Evolutionary conservation across 2,113 vertebrate genomes (phyloP), one percentile per base, ranked within the genome.

Genomic region (Athene noctua): DNA sequence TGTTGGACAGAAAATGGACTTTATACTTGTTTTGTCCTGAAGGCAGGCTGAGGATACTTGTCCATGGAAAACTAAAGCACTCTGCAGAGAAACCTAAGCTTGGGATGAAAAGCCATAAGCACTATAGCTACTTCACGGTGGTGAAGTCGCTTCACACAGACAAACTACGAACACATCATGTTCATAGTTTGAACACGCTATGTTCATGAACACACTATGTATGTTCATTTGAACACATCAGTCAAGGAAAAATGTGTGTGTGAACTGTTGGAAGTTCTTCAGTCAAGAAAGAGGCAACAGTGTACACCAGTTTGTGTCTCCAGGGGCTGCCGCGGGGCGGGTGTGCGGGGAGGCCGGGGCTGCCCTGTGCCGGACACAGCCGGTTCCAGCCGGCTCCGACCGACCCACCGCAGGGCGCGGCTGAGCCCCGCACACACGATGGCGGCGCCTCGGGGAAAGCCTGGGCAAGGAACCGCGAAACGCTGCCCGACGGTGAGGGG

Each of bases 391-490:
- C 3, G 5, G 32, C 42, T 52, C 36, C 27, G 32, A 6, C 5
- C 0, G 0, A 25, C 23, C 46, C 66, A 32, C 8, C 2, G 2
- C 40, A 22, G 67, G n/a, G 22, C 32, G 22, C 2, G 3, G 51
- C 75, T 25, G 46, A 34, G 61, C 46, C 49, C 49, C 1, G 1
- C 1, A 4, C 70, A 10, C 44, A 9, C 0, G 0, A 3, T 22
- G 17, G 49, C 1, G 1, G 16, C 2, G 2, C 27, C 6, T 7
- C 44, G 0, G 38, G 38, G 38, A 30, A 2, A 66, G 13, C 6
- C 11, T 13, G 13, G 6, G 9, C 8, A 1, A 47, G 30, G 10
- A 6, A 65, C 32, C 27, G 25, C 27, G 80, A 30, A 89, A 15
- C 0, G 2, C 20, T 54, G 38, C 38, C 38, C 38, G 38, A 38